Conservation (phyloP, 2,888 invertebrate genomes). For the Eucriotettix oculatus region DNA sequence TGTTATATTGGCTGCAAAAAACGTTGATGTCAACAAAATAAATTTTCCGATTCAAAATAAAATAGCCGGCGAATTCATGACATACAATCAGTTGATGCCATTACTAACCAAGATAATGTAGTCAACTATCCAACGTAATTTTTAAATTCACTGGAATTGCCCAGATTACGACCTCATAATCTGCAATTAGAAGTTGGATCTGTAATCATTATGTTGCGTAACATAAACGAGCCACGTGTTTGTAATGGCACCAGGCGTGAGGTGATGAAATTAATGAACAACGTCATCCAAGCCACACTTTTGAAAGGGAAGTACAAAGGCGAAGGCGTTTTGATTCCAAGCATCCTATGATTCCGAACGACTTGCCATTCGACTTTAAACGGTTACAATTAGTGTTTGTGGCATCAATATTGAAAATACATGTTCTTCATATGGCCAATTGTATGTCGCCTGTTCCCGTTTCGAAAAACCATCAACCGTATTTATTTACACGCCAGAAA, state of each 20-base stretch:
- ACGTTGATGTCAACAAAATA: slow-evolving; percentile 17
- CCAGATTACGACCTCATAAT: slow-evolving; percentile 15
- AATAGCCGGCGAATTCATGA: slow-evolving; percentile 8
- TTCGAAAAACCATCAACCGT: neutral
- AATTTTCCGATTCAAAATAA: slow-evolving; percentile 12
- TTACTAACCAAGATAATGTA: slow-evolving; percentile 11
- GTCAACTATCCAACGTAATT: slow-evolving; percentile 12
- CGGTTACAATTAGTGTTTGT: slow-evolving; percentile 14
- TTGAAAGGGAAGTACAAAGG: slow-evolving; percentile 10
- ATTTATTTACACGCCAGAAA: too few relatives aligned
- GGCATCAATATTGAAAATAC: slow-evolving; percentile 12
- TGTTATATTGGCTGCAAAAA: slow-evolving; percentile 21
- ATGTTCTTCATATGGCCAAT: slow-evolving; percentile 13
- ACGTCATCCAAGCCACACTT: slow-evolving; percentile 16
- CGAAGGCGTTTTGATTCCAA: slow-evolving; percentile 15
- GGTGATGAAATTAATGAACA: slow-evolving; percentile 12
- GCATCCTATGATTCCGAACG: slow-evolving; percentile 14
- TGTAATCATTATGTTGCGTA: slow-evolving; percentile 7
- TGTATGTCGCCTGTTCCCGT: slow-evolving; percentile 6
- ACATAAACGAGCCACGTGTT: slow-evolving; percentile 6
- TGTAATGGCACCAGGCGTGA: neutral
- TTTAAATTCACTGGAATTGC: slow-evolving; percentile 15
- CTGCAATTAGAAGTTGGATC: slow-evolving; percentile 6
- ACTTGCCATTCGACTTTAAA: slow-evolving; percentile 13
- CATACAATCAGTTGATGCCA: slow-evolving; percentile 5